Base-by-base conservation (phyloP, 1,140 invertebrate genomes). In the Drosophila busckii region DNA sequence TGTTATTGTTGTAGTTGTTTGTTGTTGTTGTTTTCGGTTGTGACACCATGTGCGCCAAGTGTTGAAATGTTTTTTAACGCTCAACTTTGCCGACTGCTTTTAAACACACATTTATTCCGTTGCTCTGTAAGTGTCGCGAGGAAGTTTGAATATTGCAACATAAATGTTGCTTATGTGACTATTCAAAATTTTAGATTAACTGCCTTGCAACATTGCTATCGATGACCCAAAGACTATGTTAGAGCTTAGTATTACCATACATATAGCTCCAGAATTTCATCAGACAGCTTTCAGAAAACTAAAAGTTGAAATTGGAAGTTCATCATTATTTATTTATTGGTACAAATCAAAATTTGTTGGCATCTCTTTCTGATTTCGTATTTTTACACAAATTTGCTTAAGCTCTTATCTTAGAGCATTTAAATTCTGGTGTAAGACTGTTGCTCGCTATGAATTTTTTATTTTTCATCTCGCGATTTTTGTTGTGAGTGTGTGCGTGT, bases 11-110 rank as follows among this genome's bases (percentile, higher is more conserved):
- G 19, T 41, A 32, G 45, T 38, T 52, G 68, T 49, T 75, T 40
- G 46, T 44, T 42, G 5, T 37, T 50, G 37, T 20, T 63, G 60
- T 45, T 19, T 26, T 17, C 13, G 26, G 37, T 58, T 78, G 73
- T 71, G 73, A 80, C 73, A 78, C 73, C 73, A 78, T 78, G 73
- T 78, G 73, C 73, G 63, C 55, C 73, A 78, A 71, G 73, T 71
- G 73, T 70, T 71, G 63, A 64, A 78, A 78, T 80, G 61, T 68
- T 80, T 78, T 73, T 78, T 68, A 68, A 68, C 70, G 63, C 71
- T 45, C 63, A 75, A 76, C 70, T 76, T 78, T 76, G 68, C 52
- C 68, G 75, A 76, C 71, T 78, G 44, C 66, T 60, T 59, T 76
- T 70, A 66, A 66, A 62, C 58, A 66, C 59, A 56, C 56, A 60